Conservation (phyloP, 1,140 invertebrate genomes). For the Vanessa atalanta region DNA sequence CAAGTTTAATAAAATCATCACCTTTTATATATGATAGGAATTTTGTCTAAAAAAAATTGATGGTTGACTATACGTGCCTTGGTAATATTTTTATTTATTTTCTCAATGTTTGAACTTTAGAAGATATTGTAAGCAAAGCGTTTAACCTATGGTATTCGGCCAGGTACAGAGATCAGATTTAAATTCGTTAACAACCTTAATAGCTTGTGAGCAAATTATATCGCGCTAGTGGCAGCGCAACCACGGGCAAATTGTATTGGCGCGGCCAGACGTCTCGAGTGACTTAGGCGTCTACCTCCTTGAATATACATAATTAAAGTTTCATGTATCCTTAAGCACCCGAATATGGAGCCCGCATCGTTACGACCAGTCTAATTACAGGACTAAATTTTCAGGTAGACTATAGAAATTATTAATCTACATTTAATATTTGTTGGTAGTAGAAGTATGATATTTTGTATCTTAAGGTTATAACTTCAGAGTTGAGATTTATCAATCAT, state of each 20-base stretch:
- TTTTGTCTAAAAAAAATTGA: too few relatives aligned
- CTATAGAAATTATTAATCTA: constrained; percentile 2
- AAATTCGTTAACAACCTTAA: constrained; percentile 5
- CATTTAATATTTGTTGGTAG: not conserved
- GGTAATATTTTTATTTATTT: too few relatives aligned
- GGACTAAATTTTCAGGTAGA: not conserved
- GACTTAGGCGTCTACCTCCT: constrained; percentile 54
- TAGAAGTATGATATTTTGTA: too few relatives aligned
- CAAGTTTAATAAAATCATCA: not conserved
- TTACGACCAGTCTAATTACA: constrained; percentile 16
- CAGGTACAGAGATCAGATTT: not conserved
- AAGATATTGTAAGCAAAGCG: too few relatives aligned
- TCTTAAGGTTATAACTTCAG: too few relatives aligned
- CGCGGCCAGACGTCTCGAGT: constrained; percentile 72
- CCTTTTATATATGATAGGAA: not conserved
- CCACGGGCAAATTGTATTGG: constrained; percentile 49
- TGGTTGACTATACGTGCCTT: too few relatives aligned
- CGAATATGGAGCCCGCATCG: constrained; percentile 38
- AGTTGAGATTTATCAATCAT: too few relatives aligned
- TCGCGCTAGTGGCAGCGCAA: constrained; percentile 15
- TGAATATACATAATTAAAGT: constrained; percentile 65
- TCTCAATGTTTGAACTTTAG: too few relatives aligned
- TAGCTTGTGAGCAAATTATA: constrained; percentile 17
- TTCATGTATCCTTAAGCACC: constrained; percentile 45
- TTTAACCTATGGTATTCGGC: not conserved